These are phyloP conservation scores for Thereva unica DNA, from an alignment of 2,888 invertebrate species.

Conservation along the genomic window DNA sequence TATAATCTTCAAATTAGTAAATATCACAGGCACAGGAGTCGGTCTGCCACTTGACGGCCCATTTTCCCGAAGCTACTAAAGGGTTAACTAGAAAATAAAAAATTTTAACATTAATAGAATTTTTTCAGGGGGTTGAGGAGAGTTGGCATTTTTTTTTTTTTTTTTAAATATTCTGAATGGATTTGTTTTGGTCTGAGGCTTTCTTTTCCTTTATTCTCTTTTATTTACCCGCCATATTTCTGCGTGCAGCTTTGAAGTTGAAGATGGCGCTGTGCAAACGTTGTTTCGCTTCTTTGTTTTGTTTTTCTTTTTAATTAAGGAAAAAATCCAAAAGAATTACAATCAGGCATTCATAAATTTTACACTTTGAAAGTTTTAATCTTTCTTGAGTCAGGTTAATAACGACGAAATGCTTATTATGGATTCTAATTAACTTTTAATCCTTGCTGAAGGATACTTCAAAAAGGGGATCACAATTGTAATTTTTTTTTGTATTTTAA, in stretches of 20 bases:
- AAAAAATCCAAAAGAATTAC: too few relatives aligned
- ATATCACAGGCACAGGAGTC: conserved; percentile 39
- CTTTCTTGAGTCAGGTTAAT: neutral
- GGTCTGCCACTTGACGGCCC: conserved; percentile 18
- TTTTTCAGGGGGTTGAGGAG: conserved; percentile 11
- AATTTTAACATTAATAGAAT: conserved; percentile 29
- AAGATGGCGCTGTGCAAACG: too few relatives aligned
- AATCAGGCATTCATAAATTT: conserved; percentile 13
- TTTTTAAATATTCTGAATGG: conserved; percentile 24
- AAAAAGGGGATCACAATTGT: too few relatives aligned
- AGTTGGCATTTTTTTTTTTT: conserved; percentile 12
- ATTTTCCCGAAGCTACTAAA: conserved; percentile 30
- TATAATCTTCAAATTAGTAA: conserved; percentile 43
- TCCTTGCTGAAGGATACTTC: conserved; percentile 2
- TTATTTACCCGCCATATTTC: too few relatives aligned
- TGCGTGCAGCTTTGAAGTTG: too few relatives aligned
- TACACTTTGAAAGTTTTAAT: conserved; percentile 4
- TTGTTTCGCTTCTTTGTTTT: too few relatives aligned
- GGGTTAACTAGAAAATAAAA: conserved; percentile 35
- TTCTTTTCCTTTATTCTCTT: conserved; percentile 12
- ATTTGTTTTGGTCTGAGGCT: conserved; percentile 1
- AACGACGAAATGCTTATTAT: neutral
- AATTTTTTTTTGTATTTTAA: too few relatives aligned
- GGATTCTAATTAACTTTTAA: conserved; percentile 29
- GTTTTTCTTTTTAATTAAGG: too few relatives aligned